Evolutionary conservation across 1,140 invertebrate species (phyloP).

Genomic region (Drosophila novamexicana): DNA sequence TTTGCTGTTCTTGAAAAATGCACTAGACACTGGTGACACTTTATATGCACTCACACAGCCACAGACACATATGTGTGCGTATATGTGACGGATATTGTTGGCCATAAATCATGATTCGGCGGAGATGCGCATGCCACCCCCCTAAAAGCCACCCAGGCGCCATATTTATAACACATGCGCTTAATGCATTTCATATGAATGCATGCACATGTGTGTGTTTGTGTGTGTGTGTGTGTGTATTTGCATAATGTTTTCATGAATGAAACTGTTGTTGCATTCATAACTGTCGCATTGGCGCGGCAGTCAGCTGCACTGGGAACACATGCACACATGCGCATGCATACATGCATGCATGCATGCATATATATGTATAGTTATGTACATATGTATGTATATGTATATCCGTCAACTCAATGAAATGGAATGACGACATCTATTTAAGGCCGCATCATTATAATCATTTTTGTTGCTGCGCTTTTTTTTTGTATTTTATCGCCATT

Average conservation of each 20-base stretch:
- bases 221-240: slow-evolving; percentile 27
- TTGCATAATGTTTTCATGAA: slow-evolving; percentile 62
- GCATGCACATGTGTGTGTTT: slow-evolving; percentile 1
- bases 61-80: background rate
- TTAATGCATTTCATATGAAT: slow-evolving; percentile 18
- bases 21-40: slow-evolving; percentile 51
- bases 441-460: slow-evolving; percentile 27
- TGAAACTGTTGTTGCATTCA: slow-evolving; percentile 72
- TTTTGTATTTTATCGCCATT: slow-evolving; percentile 38
- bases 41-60: background rate
- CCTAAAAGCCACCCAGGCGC: slow-evolving; percentile 20
- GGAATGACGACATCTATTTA: slow-evolving; percentile 48
- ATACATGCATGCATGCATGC: slow-evolving; percentile 9
- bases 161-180: slow-evolving; percentile 70
- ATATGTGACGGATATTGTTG: slow-evolving; percentile 63
- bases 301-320: slow-evolving; percentile 39
- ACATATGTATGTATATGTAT: slow-evolving; percentile 26
- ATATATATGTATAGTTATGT: slow-evolving; percentile 18
- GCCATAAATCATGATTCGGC: slow-evolving; percentile 72
- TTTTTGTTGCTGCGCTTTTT: slow-evolving; percentile 25
- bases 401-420: slow-evolving; percentile 35
- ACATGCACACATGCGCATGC: background rate
- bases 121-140: slow-evolving; percentile 26
- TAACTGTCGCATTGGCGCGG: slow-evolving; percentile 54
- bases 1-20: slow-evolving; percentile 53